Evolutionary conservation across 2,888 invertebrate genomes (phyloP), one percentile per base, ranked within the genome.

Genomic region (Calameuta pallipes): DNA sequence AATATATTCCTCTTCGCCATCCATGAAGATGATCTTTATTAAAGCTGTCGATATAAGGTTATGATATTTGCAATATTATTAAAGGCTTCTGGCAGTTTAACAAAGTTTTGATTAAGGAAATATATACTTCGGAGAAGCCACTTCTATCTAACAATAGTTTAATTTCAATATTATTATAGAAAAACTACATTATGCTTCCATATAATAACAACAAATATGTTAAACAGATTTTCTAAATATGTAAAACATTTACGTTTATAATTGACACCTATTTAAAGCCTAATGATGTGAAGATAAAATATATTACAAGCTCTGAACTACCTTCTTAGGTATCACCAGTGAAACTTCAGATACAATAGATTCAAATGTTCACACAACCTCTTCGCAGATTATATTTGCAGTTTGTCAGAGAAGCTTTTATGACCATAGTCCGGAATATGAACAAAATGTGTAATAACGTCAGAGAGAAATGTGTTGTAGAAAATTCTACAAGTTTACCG

Each of bases 1-100:
- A 15, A 75, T 80, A 79, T 80, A 87, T 85, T 89, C 88, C 83
- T 89, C 87, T 78, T 88, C 88, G 75, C 86, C 90, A 86, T 91
- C 91, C 91, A 91, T 91, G 85, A 89, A 90, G 88, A 77, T 84
- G 76, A 76, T 74, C 82, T 84, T 74, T 71, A 33, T 34, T 31
- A 31, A 71, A 71, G 31, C 33, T 56, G 56, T 56, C 23, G 15
- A 56, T 15, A 56, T 56, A 23, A 9, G 56, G 56, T 56, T 56
- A 56, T 56, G 56, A 41, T 6, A 41, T 41, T 41, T 41, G 0
- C 9, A 56, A 56, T 56, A 56, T 56, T 56, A 56, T 23, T 56
- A 9, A 41, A 23, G 9, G 23, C 23, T 56, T 56, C 56, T 56
- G 9, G 56, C 56, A 56, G 0, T 56, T 2, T 23, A 56, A 56